These are phyloP conservation scores for Cantharis nigra DNA, from an alignment of 2,888 invertebrate genomes.

Conservation along the genomic window DNA sequence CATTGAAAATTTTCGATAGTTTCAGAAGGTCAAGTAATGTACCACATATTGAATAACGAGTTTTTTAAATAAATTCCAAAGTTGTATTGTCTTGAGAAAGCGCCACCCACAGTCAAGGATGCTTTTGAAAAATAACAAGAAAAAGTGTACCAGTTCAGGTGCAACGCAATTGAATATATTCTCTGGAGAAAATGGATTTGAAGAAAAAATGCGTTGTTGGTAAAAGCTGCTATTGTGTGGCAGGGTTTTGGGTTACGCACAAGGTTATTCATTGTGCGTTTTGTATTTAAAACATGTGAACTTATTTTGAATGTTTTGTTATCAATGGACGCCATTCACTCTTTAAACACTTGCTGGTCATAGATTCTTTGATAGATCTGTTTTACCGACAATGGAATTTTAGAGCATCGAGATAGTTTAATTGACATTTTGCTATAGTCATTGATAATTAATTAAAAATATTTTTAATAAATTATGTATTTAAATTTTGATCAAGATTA, in stretches of 20 bases:
- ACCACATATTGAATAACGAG: conserved; percentile 10
- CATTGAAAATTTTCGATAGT: background rate
- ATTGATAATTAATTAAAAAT: background rate
- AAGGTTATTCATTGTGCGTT: conserved; percentile 47
- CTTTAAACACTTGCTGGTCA: conserved; percentile 46
- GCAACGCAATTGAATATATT: conserved; percentile 37
- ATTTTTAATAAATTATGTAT: background rate
- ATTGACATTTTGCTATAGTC: background rate
- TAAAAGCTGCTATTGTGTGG: conserved; percentile 39
- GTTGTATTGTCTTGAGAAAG: conserved; percentile 23
- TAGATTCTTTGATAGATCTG: conserved; percentile 37
- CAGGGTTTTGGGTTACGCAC: conserved; percentile 49
- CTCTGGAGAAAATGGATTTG: conserved; percentile 35
- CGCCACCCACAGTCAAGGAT: conserved; percentile 26
- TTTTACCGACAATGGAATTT: conserved; percentile 39
- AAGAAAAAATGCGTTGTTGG: conserved; percentile 36
- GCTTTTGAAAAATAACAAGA: conserved; percentile 35
- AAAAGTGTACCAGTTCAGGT: conserved; percentile 47
- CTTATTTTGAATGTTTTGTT: conserved; percentile 45
- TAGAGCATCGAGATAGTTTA: background rate
- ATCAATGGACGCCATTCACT: conserved; percentile 49
- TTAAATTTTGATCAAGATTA: background rate
- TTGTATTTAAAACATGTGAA: conserved; percentile 48
- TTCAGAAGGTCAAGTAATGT: background rate
- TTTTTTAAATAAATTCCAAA: conserved; percentile 17